Evolutionary conservation across 1,140 invertebrate genomes (phyloP).

Genomic region (Caenorhabditis brenneri): DNA sequence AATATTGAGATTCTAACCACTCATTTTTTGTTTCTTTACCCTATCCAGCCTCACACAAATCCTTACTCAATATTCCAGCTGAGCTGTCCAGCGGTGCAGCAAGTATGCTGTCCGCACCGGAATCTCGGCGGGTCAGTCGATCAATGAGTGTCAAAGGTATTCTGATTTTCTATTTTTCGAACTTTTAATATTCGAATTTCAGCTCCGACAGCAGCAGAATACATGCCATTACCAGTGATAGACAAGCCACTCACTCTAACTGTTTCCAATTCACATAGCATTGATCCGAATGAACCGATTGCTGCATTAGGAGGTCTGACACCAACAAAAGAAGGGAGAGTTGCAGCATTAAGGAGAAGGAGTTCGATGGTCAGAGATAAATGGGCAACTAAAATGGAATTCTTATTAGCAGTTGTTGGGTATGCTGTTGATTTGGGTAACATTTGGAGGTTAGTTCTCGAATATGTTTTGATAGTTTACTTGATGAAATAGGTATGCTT

Average conservation of each 20-base stretch:
- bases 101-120: conserved; percentile 6
- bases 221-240: conserved; percentile 26
- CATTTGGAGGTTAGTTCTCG: conserved; percentile 77
- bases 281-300: conserved; percentile 43
- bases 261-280: conserved; percentile 28
- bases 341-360: conserved; percentile 38
- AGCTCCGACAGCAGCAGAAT: conserved; percentile 45
- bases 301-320: background rate
- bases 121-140: conserved; percentile 19
- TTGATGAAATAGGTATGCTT: too few relatives aligned
- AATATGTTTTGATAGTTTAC: too few relatives aligned
- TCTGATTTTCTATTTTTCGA: background rate
- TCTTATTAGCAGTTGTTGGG: conserved; percentile 86
- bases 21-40: background rate
- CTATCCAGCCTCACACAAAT: background rate
- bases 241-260: conserved; percentile 46
- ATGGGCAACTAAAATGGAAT: conserved; percentile 88
- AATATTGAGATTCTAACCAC: background rate
- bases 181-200: background rate
- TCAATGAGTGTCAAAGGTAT: conserved; percentile 29
- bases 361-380: conserved; percentile 61
- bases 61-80: background rate
- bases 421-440: conserved; percentile 76
- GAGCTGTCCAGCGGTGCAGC: conserved; percentile 14
- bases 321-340: conserved; percentile 31